phyloP scores from a whole-genome alignment of 2,797 vertebrate genomes.

The Sebastes matsubarae region DNA sequence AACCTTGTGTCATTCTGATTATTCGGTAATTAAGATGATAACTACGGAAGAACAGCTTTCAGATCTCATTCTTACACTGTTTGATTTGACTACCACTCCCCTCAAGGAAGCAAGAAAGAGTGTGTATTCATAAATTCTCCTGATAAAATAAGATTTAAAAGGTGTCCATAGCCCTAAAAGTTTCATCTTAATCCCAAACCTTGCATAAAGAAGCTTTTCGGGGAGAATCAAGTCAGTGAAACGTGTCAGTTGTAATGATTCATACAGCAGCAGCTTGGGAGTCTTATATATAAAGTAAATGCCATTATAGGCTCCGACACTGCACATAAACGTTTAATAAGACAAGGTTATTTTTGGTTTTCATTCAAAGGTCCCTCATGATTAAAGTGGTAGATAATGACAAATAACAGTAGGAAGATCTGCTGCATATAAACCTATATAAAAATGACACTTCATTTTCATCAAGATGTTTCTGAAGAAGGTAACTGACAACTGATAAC shows the following conservation, averaged over 20 bases:
- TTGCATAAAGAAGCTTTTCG: not conserved
- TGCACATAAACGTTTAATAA: not conserved
- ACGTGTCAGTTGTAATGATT: not conserved
- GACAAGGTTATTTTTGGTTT: conserved; percentile 34
- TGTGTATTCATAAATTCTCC: not conserved
- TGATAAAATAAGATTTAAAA: not conserved
- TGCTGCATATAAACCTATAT: not conserved
- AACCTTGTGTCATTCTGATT: not conserved
- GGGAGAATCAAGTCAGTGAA: conserved; percentile 3
- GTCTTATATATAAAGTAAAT: conserved; percentile 8
- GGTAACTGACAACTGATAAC: not conserved
- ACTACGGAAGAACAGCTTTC: not conserved
- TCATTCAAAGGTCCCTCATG: conserved; percentile 33
- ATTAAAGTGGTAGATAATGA: conserved; percentile 5
- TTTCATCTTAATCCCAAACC: not conserved
- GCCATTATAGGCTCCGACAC: conserved; percentile 25
- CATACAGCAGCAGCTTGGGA: not conserved
- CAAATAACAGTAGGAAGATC: not conserved
- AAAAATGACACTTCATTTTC: not conserved
- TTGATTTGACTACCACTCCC: not conserved
- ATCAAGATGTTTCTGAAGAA: not conserved
- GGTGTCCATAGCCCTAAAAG: not conserved
- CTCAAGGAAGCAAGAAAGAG: not conserved
- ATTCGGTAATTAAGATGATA: not conserved
- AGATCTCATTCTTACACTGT: not conserved